Percentiles rank a stretch among this genome's conserved stretches.
Conservation (phyloP, 2,113 vertebrate genomes). For the Myrmecophaga tridactyla region DNA sequence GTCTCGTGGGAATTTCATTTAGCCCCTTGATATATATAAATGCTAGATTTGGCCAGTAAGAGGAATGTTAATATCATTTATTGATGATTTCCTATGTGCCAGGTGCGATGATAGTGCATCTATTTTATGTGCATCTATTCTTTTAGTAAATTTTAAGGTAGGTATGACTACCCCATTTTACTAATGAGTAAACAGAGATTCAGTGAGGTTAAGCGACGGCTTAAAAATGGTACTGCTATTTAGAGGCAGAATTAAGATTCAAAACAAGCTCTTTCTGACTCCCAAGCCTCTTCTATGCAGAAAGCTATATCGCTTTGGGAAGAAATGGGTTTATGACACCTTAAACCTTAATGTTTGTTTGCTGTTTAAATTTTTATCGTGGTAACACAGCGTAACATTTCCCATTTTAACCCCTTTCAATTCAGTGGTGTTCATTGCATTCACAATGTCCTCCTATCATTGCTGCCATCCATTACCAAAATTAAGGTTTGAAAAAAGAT, state of each 20-base stretch:
- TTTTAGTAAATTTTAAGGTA: background rate
- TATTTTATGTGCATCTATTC: background rate
- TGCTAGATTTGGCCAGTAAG: background rate
- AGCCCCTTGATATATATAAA: constrained; percentile 22
- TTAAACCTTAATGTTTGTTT: background rate
- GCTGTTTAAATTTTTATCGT: too few species aligned
- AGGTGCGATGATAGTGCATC: background rate
- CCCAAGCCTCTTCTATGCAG: background rate
- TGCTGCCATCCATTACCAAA: too few species aligned
- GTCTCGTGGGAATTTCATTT: constrained; percentile 15
- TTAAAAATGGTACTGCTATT: background rate
- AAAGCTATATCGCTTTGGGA: background rate
- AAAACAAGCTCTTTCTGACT: constrained; percentile 13
- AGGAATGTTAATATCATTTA: background rate
- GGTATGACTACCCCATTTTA: background rate
- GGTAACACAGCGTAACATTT: too few species aligned
- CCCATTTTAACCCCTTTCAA: too few species aligned
- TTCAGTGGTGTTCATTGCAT: too few species aligned
- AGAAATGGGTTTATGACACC: background rate
- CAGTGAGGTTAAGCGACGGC: constrained; percentile 27
- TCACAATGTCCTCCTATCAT: too few species aligned
- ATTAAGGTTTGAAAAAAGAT: background rate
- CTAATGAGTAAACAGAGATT: background rate
- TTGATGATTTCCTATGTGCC: background rate
- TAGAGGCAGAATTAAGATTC: constrained; percentile 10